Conservation (phyloP, 2,797 vertebrate species). For the Cirrhinus mrigala region DNA sequence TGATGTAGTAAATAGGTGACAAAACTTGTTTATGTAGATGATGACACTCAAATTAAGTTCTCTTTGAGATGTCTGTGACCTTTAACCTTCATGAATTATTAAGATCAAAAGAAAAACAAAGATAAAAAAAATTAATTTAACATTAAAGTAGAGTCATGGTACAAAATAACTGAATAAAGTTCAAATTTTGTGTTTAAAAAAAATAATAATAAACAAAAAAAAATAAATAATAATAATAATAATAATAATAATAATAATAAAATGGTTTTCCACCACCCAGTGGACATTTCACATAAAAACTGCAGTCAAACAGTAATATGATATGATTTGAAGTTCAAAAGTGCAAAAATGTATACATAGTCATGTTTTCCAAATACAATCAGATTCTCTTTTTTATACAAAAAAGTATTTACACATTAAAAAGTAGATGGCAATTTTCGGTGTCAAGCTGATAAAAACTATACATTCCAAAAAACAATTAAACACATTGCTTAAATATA, state of each 20-base stretch:
- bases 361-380: background rate
- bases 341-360: background rate
- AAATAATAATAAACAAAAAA: no score
- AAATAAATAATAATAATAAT: no score
- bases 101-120: background rate
- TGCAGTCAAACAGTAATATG: background rate
- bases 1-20: conserved; percentile 9
- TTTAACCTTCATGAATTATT: background rate
- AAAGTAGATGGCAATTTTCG: no score
- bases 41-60: background rate
- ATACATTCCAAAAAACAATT: no score
- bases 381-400: background rate
- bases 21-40: background rate
- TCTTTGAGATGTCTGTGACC: background rate
- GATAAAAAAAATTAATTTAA: background rate
- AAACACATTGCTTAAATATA: background rate
- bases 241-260: no score
- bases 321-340: background rate
- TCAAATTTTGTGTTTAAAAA: no score
- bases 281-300: background rate
- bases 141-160: no score
- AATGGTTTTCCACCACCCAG: background rate
- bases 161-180: no score
- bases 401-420: background rate
- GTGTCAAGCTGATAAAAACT: no score